Evolutionary conservation across 2,888 invertebrate genomes (phyloP).

Genomic region (Lagria hirta): DNA sequence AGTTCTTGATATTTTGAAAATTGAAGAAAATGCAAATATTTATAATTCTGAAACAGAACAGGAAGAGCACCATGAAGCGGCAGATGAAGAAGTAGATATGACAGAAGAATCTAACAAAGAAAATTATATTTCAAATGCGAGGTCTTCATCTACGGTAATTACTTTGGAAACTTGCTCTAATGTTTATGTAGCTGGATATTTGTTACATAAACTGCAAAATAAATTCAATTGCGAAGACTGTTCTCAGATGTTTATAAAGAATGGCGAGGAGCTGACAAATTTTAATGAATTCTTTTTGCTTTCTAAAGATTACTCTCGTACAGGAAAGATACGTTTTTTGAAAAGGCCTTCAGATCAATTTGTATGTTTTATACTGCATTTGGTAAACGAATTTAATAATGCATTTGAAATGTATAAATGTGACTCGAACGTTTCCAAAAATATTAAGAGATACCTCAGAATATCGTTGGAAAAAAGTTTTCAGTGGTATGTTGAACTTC

Average conservation of each 20-base stretch:
- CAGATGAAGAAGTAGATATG: neutral
- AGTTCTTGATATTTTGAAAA: slow-evolving; percentile 3
- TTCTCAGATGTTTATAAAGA: neutral
- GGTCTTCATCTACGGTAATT: neutral
- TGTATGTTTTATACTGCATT: slow-evolving; percentile 1
- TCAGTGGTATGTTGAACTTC: slow-evolving; percentile 3
- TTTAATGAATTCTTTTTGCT: slow-evolving; percentile 4
- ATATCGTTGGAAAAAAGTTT: slow-evolving; percentile 1
- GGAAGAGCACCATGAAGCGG: slow-evolving; percentile 1
- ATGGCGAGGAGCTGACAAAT: slow-evolving; percentile 4
- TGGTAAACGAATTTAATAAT: slow-evolving; percentile 5
- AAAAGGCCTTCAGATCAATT: slow-evolving; percentile 6
- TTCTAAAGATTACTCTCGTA: slow-evolving; percentile 4
- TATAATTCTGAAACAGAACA: slow-evolving; percentile 4
- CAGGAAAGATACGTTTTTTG: slow-evolving; percentile 1
- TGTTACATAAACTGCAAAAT: slow-evolving; percentile 7
- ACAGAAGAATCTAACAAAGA: slow-evolving; percentile 3
- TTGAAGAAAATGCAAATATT: slow-evolving; percentile 4
- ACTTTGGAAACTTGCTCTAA: slow-evolving; percentile 9
- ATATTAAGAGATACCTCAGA: slow-evolving; percentile 2
- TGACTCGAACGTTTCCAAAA: slow-evolving; percentile 1
- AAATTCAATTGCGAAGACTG: slow-evolving; percentile 7
- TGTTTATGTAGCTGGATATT: slow-evolving; percentile 10
- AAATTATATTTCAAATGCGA: neutral
- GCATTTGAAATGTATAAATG: slow-evolving; percentile 8